Evolutionary conservation across 2,888 invertebrate genomes (phyloP), one percentile per base, ranked within the genome.

Genomic region (Leucophora obtusa): DNA sequence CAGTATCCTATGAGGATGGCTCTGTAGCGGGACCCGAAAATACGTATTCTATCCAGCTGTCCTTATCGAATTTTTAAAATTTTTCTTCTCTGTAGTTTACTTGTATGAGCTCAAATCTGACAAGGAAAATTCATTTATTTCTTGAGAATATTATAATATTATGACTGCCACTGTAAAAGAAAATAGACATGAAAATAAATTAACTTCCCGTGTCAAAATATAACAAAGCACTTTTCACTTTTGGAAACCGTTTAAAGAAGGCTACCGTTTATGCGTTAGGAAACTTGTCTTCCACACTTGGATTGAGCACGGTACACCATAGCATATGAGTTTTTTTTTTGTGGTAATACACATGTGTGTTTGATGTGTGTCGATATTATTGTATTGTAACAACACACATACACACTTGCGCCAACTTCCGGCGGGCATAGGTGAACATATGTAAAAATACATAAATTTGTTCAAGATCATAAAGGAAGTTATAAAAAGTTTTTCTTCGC

Each of bases 401-500:
- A 47, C 33, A 47, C n/a, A 5, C 81, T 81, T 77, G 66, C 77
- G 60, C 56, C 81, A 70, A 77, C 76, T 73, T 81, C 81, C 81
- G 81, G 81, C 72, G 81, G 81, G 73, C 81, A 73, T 70, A 81
- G 76, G 73, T 76, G 76, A 72, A 69, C 75, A 58, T 70, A 68
- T 77, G 65, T 65, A 77, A 17, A 77, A 54, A 54, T 66, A 43
- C 43, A 66, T 54, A 56, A 77, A 81, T 77, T 81, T 81, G 76
- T 77, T 81, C 60, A 76, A 76, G 69, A 73, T 76, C 65, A 56
- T 50, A 65, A 73, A 77, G 81, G 81, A 81, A 65, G 81, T 73
- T 73, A 56, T 63, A 72, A 71, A 65, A 80, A 76, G 53, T 69
- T 63, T 76, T 58, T 71, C 66, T 71, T 63, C 50, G 10, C 65